phyloP scores from a whole-genome alignment of 2,797 vertebrate species.

The Delichon dasypus region DNA sequence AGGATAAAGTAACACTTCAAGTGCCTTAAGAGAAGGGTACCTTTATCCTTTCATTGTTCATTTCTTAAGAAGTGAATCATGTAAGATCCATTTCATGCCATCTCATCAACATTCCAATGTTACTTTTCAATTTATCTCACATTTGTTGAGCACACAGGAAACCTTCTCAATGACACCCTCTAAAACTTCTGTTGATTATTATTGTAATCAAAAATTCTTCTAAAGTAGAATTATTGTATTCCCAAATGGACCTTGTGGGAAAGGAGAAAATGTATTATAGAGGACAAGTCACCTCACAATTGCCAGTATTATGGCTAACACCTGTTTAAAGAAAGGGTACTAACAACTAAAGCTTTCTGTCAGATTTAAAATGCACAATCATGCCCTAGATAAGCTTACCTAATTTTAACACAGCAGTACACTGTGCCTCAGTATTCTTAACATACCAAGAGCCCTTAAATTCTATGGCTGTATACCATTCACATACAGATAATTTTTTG shows the following conservation, averaged over 20 bases:
- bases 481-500: background rate
- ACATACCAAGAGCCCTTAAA: background rate
- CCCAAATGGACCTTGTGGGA: background rate
- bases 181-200: background rate
- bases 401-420: background rate
- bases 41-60: background rate
- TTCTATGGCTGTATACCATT: background rate
- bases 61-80: background rate
- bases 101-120: rapidly evolving
- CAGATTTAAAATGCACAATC: background rate
- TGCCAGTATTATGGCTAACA: background rate
- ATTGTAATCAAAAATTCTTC: background rate
- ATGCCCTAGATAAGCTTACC: background rate
- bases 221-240: background rate
- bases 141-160: background rate
- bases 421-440: background rate
- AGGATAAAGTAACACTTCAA: background rate
- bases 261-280: background rate
- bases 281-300: background rate
- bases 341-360: background rate
- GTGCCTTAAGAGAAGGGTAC: background rate
- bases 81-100: background rate
- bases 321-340: background rate
- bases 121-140: background rate
- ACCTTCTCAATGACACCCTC: background rate